Base-by-base conservation (phyloP, 35 echinoderm and acorn worm species). In the Apostichopus californicus region DNA sequence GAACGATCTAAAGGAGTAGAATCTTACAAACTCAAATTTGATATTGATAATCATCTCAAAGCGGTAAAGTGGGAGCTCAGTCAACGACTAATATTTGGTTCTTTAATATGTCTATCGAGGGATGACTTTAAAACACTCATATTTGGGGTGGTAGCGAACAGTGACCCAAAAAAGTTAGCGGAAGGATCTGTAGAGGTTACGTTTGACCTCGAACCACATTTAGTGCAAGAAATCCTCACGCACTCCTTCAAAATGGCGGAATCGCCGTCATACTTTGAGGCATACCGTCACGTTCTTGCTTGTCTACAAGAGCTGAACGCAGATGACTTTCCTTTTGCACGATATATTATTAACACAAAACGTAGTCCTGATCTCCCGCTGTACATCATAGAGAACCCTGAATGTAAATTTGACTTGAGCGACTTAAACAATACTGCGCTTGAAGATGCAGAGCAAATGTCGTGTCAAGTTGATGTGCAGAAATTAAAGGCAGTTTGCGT, bases 141-240 rank as follows among this genome's bases (percentile, higher is more conserved):
- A n/a, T 98, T 98, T 93, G 96, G 94, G 11, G 93, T 91, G 17
- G 90, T 98, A 9, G 92, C 94, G 8, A 93, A 91, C 10, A 73
- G 96, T 5, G 65, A 61, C 1, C 7, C 94, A 28, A 22, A 85
- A 78, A 58, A 90, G 21, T 87, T 98, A 57, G 54, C 89, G 75
- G 5, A 91, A 25, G 96, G 96, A 8, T 87, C 63, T 20, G 57
- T 95, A 5, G 87, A 91, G 20, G 21, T 98, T 6, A 80, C 73
- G 52, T 94, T 96, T 58, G 78, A 95, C 6, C 55, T 57, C 5
- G 59, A 75, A 60, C 68, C 65, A 46, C 53, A 82, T 13, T n/a
- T 92, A 8, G 3, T 57, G 4, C 10, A 71, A 53, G 78, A 86
- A 58, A 22, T 83, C 54, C 73, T 81, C 55, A 61, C 17, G 64